Evolutionary conservation across 2,888 invertebrate species (phyloP), one percentile per base, ranked within the genome.

Genomic region (Apodemia duryi): DNA sequence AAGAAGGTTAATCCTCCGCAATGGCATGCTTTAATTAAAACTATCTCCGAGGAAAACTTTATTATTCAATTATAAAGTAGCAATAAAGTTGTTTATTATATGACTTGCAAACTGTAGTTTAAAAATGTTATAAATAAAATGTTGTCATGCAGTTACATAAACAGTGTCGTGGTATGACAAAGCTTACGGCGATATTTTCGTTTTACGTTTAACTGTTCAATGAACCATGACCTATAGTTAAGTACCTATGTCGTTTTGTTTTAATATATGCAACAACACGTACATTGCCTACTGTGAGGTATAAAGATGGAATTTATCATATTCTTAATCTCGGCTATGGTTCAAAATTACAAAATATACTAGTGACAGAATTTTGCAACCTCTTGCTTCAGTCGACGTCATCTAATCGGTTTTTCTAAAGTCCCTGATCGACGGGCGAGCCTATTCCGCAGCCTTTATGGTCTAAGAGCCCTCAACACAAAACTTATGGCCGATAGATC

Each of bases 191-290:
- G 29, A 32, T 57, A 57, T 57, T 57, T 57, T 57, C 54, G 54
- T 57, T 57, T 46, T 46, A 13, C 46, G 5, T 46, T 46, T 57
- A 57, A 57, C 54, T 57, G 28, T 49, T 38, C 61, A 46, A 35
- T 61, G 49, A 64, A 61, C 64, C 61, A 61, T 61, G 64, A 41
- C 64, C 64, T 64, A 64, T 64, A 21, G 64, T 49, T 61, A 51
- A 64, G 61, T 61, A 21, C 21, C 21, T 21, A 51, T 64, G 64
- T 61, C 64, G 64, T 38, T 61, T 64, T 64, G 64, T 64, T 5
- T 61, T 41, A 61, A 64, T 28, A 38, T 41, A 64, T 61, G 61
- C 64, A 61, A 38, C 35, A 49, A 61, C 64, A 64, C 61, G 41
- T 54, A 54, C 29, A 54, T 10, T 21, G n/a, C 10, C 28, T 35